phyloP scores from a whole-genome alignment of 2,888 invertebrate species.

The Metallyticus violacea region DNA sequence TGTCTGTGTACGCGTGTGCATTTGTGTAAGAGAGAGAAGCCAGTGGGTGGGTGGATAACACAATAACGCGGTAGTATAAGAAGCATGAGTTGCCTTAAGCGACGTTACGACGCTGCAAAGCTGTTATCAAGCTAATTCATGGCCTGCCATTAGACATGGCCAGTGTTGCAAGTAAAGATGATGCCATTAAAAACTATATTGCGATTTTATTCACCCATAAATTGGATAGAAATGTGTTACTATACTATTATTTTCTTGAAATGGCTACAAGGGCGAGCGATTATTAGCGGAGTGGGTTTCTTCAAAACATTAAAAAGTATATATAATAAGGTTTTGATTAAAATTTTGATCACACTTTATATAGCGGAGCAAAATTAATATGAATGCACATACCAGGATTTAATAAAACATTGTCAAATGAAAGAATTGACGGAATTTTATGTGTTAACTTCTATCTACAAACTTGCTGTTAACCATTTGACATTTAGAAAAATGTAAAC shows the following conservation, averaged over 20 bases:
- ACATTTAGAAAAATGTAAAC: too few species aligned
- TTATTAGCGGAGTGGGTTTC: not conserved
- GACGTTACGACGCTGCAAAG: not conserved
- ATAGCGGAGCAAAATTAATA: too few species aligned
- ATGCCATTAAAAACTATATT: not conserved
- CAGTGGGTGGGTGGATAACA: not conserved
- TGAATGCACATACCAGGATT: too few species aligned
- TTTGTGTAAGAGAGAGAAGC: not conserved
- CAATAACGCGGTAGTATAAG: not conserved
- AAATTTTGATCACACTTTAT: too few species aligned
- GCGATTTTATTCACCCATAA: not conserved
- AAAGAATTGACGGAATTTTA: too few species aligned
- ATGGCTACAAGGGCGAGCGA: not conserved
- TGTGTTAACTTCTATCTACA: too few species aligned
- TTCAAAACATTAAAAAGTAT: too few species aligned
- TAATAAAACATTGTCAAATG: too few species aligned
- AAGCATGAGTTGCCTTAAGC: not conserved
- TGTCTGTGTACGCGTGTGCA: not conserved
- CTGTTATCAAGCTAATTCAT: not conserved
- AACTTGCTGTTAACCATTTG: too few species aligned
- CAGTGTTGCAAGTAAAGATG: not conserved
- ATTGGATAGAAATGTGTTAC: not conserved
- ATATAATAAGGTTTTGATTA: too few species aligned
- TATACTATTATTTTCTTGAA: not conserved
- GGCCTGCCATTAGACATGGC: not conserved